Evolutionary conservation across 2,797 vertebrate species (phyloP), one percentile per base, ranked within the genome.

Genomic region (Clarias platycephalus): DNA sequence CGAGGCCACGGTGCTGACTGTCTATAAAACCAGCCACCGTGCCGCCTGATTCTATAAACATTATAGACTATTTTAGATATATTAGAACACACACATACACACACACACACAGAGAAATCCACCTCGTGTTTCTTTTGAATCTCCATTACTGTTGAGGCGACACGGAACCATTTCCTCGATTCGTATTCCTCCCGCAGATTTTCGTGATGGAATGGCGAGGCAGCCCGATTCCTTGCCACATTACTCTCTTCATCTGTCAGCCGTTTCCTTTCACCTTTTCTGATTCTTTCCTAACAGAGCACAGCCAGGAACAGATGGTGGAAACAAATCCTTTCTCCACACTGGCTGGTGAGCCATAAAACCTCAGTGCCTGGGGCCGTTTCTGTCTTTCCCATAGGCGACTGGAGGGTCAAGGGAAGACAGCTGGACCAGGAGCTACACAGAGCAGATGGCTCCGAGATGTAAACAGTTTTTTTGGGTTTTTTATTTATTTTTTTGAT

Each of bases 131-230:
- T 76, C 85, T 84, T 58, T 81, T 86, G 87, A 58, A 85, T 82
- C 70, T 84, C 64, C 9, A 74, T 55, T 84, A 64, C 53, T 84
- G 82, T 44, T 72, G 84, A 86, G 85, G 90, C 68, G 83, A 85
- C 68, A 79, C 89, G 89, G 89, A 88, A 90, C 91, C 90, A 87
- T 88, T 81, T 60, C 80, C 66, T 90, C 22, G n/a, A 90, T 92
- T 88, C 91, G 86, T 88, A 85, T 82, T 87, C 88, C 85, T 85
- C 87, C 81, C 71, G 67, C 86, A 72, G 49, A 53, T 82, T 34
- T 60, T 80, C 70, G n/a, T 87, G 83, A 34, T 67, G 8, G 74
- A 71, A n/a, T 13, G 5, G 76, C 62, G 58, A n/a, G 62, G 34
- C 58, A 40, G 55, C 57, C 66, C 58, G 63, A 66, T 72, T 5